These are phyloP conservation scores for Rhorus exstirpatorius DNA, from an alignment of 2,888 invertebrate species.

Conservation along the genomic window DNA sequence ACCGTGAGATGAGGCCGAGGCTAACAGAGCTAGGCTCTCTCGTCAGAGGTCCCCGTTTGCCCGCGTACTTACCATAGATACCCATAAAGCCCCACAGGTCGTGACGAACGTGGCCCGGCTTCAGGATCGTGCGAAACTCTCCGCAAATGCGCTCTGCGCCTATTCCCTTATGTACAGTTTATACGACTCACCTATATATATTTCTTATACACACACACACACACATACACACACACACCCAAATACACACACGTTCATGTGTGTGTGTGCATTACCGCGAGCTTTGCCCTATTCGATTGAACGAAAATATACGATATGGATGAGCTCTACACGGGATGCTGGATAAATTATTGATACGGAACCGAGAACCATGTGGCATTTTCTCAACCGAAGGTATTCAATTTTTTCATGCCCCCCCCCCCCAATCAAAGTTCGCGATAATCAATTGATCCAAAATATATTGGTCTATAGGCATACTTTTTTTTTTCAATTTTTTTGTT, in stretches of 20 bases:
- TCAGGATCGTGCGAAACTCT: constrained; percentile 84
- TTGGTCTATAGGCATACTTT: no score
- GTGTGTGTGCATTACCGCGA: neutral
- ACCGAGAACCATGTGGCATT: constrained; percentile 42
- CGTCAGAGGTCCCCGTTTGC: constrained; percentile 42
- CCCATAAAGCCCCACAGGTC: constrained; percentile 77
- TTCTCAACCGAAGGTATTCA: neutral
- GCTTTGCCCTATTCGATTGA: neutral
- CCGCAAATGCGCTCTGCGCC: constrained; percentile 67
- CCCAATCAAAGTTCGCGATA: no score
- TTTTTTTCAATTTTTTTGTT: no score
- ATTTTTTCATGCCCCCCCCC: no score
- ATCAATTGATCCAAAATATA: no score
- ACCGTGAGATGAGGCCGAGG: constrained; percentile 64
- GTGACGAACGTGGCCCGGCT: constrained; percentile 84
- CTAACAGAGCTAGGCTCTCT: constrained; percentile 10
- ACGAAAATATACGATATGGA: constrained; percentile 52
- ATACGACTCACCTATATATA: constrained; percentile 43
- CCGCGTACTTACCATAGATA: constrained; percentile 59
- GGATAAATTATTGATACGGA: constrained; percentile 62
- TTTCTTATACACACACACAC: neutral
- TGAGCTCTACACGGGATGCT: constrained; percentile 24
- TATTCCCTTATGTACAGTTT: constrained; percentile 61
- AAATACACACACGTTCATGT: no score
- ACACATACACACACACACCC: no score